These are phyloP conservation scores for Amazona vittata DNA, from an alignment of 2,113 vertebrate species.

Conservation along the genomic window DNA sequence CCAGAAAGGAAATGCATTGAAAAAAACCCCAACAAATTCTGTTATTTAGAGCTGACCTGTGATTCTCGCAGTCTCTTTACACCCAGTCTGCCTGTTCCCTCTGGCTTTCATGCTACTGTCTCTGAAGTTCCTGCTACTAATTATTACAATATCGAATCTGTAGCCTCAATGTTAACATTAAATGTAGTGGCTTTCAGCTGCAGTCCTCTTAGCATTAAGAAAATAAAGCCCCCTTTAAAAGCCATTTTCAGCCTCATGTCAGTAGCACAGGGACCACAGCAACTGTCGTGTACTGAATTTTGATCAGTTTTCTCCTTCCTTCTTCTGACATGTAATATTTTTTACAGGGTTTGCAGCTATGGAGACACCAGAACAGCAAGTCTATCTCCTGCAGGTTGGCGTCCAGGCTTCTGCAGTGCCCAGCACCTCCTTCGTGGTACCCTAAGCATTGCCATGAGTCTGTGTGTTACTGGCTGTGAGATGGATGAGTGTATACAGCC, in stretches of 20 bases:
- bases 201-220: slow-evolving; percentile 29
- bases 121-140: slow-evolving; percentile 54
- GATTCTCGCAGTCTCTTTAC: neutral
- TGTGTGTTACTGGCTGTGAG: neutral
- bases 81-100: neutral
- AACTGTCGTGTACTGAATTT: neutral
- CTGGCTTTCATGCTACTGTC: slow-evolving; percentile 25
- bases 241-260: neutral
- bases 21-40: neutral
- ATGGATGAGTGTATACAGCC: neutral
- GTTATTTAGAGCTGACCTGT: slow-evolving; percentile 27
- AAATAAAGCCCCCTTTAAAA: slow-evolving; percentile 15
- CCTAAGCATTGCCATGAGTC: neutral
- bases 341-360: neutral
- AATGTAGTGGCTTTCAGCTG: slow-evolving; percentile 37
- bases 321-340: neutral
- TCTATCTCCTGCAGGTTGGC: neutral
- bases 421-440: neutral
- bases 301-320: neutral
- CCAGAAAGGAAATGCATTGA: slow-evolving; percentile 4
- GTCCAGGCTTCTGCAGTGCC: neutral
- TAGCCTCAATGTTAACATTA: slow-evolving; percentile 45
- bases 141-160: slow-evolving; percentile 45
- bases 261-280: slow-evolving; percentile 2
- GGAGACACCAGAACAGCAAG: neutral